phyloP scores from a whole-genome alignment of 35 echinoderm and acorn worm genomes.

The Heliocidaris tuberculata region DNA sequence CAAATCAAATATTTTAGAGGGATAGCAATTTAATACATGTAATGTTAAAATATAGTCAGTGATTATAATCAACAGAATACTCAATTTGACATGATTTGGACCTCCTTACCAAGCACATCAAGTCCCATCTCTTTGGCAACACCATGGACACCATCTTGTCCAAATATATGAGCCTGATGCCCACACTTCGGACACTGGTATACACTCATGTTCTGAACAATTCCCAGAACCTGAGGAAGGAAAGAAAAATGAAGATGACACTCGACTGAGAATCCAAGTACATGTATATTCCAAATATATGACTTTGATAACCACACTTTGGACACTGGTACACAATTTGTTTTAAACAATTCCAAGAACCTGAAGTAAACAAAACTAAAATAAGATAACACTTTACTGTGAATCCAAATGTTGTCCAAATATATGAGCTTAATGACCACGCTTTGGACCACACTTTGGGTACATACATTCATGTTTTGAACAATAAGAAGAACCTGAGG shows the following conservation, averaged over 20 bases:
- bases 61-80: too few species aligned
- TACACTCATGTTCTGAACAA: constrained; percentile 97
- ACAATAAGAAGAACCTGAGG: too few species aligned
- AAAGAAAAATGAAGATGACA: not conserved
- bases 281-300: not conserved
- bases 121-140: constrained; percentile 77
- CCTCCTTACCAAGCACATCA: constrained; percentile 75
- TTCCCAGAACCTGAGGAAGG: constrained; percentile 63
- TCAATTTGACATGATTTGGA: too few species aligned
- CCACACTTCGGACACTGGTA: constrained; percentile 95
- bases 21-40: too few species aligned
- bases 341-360: too few species aligned
- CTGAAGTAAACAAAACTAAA: not conserved
- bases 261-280: not conserved
- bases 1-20: too few species aligned
- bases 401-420: not conserved
- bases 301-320: not conserved
- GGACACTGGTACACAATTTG: too few species aligned
- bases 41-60: too few species aligned
- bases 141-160: constrained; percentile 66
- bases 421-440: not conserved
- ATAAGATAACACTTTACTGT: not conserved
- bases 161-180: constrained; percentile 93
- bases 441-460: not conserved
- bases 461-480: too few species aligned